These are phyloP conservation scores for Cryptus viduatorius DNA, from an alignment of 2,888 invertebrate genomes.

Conservation along the genomic window DNA sequence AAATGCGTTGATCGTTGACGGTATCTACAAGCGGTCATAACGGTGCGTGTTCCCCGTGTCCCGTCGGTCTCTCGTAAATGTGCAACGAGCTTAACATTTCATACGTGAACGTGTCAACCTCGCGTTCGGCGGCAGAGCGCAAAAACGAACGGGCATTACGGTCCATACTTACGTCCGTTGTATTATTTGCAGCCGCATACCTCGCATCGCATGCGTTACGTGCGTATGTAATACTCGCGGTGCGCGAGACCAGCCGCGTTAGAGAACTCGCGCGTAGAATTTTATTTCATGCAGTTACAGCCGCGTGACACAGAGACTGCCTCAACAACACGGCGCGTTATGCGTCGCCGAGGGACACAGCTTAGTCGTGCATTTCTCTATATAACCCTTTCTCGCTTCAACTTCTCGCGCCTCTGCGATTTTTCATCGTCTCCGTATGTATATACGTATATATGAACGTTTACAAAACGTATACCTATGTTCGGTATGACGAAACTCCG, in stretches of 20 bases:
- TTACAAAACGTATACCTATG: not conserved
- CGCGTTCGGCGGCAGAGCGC: slow-evolving; percentile 11
- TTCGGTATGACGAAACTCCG: slow-evolving; percentile 27
- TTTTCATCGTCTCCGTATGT: not conserved
- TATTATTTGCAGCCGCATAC: slow-evolving; percentile 64
- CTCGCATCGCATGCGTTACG: slow-evolving; percentile 63
- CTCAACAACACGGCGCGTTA: slow-evolving; percentile 69
- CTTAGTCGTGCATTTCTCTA: not conserved
- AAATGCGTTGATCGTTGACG: slow-evolving; percentile 10
- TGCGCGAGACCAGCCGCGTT: slow-evolving; percentile 23
- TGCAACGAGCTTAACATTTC: slow-evolving; percentile 35
- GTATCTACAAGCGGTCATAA: slow-evolving; percentile 49
- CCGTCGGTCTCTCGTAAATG: slow-evolving; percentile 37
- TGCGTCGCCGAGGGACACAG: slow-evolving; percentile 23
- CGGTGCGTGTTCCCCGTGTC: slow-evolving; percentile 45
- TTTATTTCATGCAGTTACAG: slow-evolving; percentile 75
- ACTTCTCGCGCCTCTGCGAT: slow-evolving; percentile 1
- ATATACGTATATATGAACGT: not conserved
- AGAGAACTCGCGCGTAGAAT: slow-evolving; percentile 36
- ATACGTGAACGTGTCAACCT: slow-evolving; percentile 57
- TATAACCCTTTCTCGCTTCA: not conserved
- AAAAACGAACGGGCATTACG: slow-evolving; percentile 27
- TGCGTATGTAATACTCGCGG: slow-evolving; percentile 44
- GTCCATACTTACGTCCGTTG: slow-evolving; percentile 50
- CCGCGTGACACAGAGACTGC: slow-evolving; percentile 72